Base-by-base conservation (phyloP, 1,140 invertebrate species). In the Neomicropteryx cornuta region DNA sequence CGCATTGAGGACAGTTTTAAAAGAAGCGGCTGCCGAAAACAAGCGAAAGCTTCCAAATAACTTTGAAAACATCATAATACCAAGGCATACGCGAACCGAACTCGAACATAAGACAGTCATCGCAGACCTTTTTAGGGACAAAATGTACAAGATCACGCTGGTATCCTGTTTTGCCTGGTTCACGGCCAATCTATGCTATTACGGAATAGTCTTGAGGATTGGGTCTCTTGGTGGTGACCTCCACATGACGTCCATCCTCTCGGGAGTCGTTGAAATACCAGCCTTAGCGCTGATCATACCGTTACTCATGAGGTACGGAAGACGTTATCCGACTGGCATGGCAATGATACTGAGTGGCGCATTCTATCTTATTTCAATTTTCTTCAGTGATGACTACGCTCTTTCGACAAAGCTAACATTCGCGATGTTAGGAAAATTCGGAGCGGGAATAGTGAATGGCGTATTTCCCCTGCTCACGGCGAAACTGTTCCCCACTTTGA, bases 381-480 rank as follows among this genome's bases (percentile, higher is more conserved):
- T 64, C 17, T 58, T 54, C 11, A 61, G 61, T 43, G 51, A 46
- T 16, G 45, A 51, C 24, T 51, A 57, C 14, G 45, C 56, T 33
- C 50, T 58, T 19, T 69, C 63, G 68, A 39, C 70, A 19, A 70
- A 64, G 44, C 62, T 71, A 23, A 59, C 65, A 18, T 57, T 71
- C 34, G 62, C 70, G 32, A 72, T 72, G 68, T 53, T 68, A 40
- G 68, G 67, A 45, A 76, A 76, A 52, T 74, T 76, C 46, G 67
- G 70, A 10, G 70, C 76, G 6, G 72, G 72, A 33, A 71, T 71
- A 11, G 70, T 72, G 5, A 77, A 78, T 43, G 74, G 72, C n/a
- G 67, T 76, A 2, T 69, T 77, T 61, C 74, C 75, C 0, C 71
- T 77, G 3, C 77, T 72, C 41, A 77, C 75, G 4, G 75, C 75